A percentile compares a stretch with the other conserved stretches of the same genome.
These are phyloP conservation scores for Aeoliscus strigatus DNA, from an alignment of 2,797 vertebrate genomes.

Conservation along the genomic window DNA sequence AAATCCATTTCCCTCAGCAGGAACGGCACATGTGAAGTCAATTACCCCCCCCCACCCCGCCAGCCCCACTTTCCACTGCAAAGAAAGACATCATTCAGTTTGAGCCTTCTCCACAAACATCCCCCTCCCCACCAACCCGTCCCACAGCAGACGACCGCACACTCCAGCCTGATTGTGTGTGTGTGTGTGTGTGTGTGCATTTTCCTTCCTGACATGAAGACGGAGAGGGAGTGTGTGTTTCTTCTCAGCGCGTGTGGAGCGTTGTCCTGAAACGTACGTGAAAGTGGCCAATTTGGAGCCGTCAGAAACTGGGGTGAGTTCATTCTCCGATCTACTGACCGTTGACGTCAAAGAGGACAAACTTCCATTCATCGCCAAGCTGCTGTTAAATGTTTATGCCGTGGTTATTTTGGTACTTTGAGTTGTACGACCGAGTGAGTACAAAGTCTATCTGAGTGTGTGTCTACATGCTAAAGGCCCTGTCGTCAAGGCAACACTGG, in stretches of 20 bases:
- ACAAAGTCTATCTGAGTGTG: no score
- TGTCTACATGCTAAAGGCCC: conserved; percentile 3
- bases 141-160: conserved; percentile 50
- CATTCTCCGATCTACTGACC: conserved; percentile 16
- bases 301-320: conserved; percentile 59
- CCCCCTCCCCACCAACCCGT: conserved; percentile 45
- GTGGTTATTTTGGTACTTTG: background rate
- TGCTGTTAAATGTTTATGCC: background rate
- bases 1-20: conserved; percentile 35
- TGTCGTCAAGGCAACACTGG: conserved; percentile 25
- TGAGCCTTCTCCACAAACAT: conserved; percentile 52
- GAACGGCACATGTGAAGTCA: conserved; percentile 72
- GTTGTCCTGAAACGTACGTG: conserved; percentile 23
- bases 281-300: conserved; percentile 33
- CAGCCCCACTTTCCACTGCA: conserved; percentile 59
- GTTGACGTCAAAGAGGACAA: conserved; percentile 1
- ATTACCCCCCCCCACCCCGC: conserved; percentile 56
- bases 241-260: conserved; percentile 44
- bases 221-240: conserved; percentile 51
- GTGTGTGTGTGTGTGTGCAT: conserved; percentile 48
- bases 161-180: conserved; percentile 60
- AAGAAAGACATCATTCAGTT: conserved; percentile 76
- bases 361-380: background rate
- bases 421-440: no score
- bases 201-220: conserved; percentile 59